Evolutionary conservation across 2,113 vertebrate species (phyloP), one percentile per base, ranked within the genome.

Genomic region (Forbesichthys papilliferus): DNA sequence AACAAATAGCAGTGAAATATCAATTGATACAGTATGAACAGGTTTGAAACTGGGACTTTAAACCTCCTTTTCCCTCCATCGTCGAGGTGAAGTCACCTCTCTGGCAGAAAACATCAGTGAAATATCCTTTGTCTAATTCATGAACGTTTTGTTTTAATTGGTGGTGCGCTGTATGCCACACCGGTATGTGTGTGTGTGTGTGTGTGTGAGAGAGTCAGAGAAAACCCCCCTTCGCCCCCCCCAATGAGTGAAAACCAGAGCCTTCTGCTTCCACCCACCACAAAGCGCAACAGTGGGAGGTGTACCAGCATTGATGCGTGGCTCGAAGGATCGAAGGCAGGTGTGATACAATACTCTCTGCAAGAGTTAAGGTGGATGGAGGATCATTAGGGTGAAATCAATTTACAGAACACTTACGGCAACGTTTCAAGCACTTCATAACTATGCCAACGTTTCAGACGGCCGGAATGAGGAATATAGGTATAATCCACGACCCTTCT

Each of bases 401-500:
- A 60, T 34, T 51, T 66, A 13, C 13, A 71, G 10, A 62, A 63
- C 11, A 49, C 27, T 48, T 49, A 18, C 7, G 62, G 56, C 47
- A 63, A 56, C 18, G 18, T 52, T 13, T 11, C 20, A 12, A 52
- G 54, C 10, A 48, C 33, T 64, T 55, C 13, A 71, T 56, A 69
- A 47, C 14, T 33, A 59, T 13, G 62, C 47, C 48, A 18, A 59
- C 12, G 56, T 66, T 47, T 8, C 14, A 59, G 48, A n/a, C 42
- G 63, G 11, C 3, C 33, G 3, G 36, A 36, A 42, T 20, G 20
- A 14, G 9, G 5, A 60, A 52, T 55, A 62, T 20, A 64, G 14
- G 18, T n/a, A 3, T 8, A 16, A 46, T 3, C 55, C 57, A 33
- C 55, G 49, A 64, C 68, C 61, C 60, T 54, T 68, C 47, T 57